Evolutionary conservation across 64 coral and sea anemone genomes (phyloP).

Genomic region (Dendrophyllia cribrosa): DNA sequence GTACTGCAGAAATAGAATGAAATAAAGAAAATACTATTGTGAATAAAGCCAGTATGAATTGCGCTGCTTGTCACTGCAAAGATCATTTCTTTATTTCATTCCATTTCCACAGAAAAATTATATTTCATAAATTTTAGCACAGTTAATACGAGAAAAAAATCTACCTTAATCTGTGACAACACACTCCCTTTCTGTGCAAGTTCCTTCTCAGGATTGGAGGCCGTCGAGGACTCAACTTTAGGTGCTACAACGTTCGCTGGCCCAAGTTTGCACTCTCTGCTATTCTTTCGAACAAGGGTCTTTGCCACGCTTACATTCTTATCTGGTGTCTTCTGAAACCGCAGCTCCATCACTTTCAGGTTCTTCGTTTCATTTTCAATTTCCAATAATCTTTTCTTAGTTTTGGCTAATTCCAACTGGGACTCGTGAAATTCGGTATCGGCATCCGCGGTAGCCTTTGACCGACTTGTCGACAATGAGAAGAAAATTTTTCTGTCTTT

Average conservation of each 20-base stretch:
- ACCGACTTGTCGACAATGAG: constrained; percentile 67
- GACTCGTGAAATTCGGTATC: constrained; percentile 92
- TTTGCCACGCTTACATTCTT: constrained; percentile 34
- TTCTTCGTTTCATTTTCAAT: constrained; percentile 90
- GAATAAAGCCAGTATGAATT: no score
- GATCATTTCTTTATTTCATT: no score
- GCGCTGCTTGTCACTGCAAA: no score
- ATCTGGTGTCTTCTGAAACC: constrained; percentile 69
- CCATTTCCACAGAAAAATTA: no score
- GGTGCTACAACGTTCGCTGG: neutral
- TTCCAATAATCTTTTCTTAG: constrained; percentile 85
- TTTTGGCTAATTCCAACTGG: constrained; percentile 78
- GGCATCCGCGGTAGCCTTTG: constrained; percentile 78
- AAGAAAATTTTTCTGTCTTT: constrained; percentile 96
- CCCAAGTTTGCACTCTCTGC: constrained; percentile 69
- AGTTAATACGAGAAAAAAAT: no score
- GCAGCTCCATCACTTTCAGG: constrained; percentile 71
- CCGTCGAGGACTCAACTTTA: constrained; percentile 1
- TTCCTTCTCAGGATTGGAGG: constrained; percentile 24
- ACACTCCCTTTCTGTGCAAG: constrained; percentile 69
- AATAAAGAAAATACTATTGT: no score
- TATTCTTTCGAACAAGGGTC: constrained; percentile 36
- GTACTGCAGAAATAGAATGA: no score
- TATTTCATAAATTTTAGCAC: no score
- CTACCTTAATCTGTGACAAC: constrained; percentile 85